Conservation (phyloP, 2,888 invertebrate genomes). For the Keiferia lycopersicella region DNA sequence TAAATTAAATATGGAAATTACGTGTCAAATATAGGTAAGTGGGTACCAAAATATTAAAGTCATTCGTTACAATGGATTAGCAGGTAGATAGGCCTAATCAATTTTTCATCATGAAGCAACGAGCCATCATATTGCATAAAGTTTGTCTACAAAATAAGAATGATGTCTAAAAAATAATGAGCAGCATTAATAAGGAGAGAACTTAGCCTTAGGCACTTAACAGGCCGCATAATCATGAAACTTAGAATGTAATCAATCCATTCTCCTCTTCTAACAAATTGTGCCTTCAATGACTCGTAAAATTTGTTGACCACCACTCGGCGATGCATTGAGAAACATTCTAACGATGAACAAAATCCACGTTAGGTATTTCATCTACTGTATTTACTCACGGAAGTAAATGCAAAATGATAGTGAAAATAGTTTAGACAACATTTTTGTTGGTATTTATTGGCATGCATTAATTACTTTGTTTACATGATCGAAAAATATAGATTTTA, state of each 20-base stretch:
- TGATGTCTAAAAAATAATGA: conserved; percentile 62
- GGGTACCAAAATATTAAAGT: neutral
- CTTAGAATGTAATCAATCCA: conserved; percentile 79
- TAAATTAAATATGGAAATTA: neutral
- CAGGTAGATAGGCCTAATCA: conserved; percentile 9
- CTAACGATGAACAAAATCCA: conserved; percentile 48
- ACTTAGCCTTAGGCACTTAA: conserved; percentile 63
- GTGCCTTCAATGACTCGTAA: conserved; percentile 75
- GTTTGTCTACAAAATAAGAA: conserved; percentile 44
- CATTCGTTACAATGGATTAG: conserved; percentile 27
- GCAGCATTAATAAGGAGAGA: conserved; percentile 61
- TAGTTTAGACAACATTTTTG: no score
- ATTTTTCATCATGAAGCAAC: conserved; percentile 25
- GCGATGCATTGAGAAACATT: conserved; percentile 66
- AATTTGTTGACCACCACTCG: conserved; percentile 65
- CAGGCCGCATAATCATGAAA: conserved; percentile 69
- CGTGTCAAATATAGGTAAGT: neutral
- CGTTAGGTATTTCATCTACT: conserved; percentile 41
- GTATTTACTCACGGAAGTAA: neutral
- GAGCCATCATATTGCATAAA: conserved; percentile 27
- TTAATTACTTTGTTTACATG: no score
- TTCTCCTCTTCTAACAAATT: conserved; percentile 75
- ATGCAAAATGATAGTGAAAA: no score
- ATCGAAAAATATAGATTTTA: no score
- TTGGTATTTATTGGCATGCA: no score